These are phyloP conservation scores for Mellilla xanthometata DNA, from an alignment of 2,888 invertebrate species.

Conservation along the genomic window DNA sequence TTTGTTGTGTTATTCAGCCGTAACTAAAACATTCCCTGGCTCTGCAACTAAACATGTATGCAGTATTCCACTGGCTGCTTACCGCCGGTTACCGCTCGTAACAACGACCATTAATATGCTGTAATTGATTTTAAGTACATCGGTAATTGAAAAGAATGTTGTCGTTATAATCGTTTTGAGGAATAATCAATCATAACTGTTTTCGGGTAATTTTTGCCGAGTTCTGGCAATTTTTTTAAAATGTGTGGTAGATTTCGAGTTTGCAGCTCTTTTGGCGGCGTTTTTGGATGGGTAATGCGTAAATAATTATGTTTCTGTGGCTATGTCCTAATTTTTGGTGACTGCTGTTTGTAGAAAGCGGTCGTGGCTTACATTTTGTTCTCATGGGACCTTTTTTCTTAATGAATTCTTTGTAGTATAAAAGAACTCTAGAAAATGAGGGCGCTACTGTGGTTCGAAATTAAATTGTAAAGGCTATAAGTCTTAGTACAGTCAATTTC, in stretches of 20 bases:
- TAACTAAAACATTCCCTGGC: not conserved
- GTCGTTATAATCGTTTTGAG: conserved; percentile 9
- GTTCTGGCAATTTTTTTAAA: not conserved
- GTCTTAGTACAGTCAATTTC: no score
- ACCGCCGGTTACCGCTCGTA: conserved; percentile 16
- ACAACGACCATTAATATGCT: conserved; percentile 19
- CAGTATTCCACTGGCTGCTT: conserved; percentile 13
- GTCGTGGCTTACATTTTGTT: no score
- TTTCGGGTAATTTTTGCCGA: not conserved
- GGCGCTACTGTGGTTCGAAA: no score
- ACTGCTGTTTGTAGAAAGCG: no score
- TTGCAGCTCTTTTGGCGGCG: not conserved
- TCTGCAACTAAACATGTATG: conserved; percentile 9
- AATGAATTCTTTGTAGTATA: no score
- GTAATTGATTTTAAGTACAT: conserved; percentile 18
- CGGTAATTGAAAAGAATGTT: conserved; percentile 18
- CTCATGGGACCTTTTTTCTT: no score
- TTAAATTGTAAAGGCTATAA: no score
- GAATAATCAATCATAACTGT: conserved; percentile 2
- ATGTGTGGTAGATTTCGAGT: not conserved
- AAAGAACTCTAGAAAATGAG: no score
- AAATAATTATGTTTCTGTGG: no score
- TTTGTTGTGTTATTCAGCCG: no score
- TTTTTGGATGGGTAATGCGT: not conserved
- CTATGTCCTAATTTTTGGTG: no score